Percentiles rank a stretch among this genome's conserved stretches.
Evolutionary conservation across 1,140 invertebrate species (phyloP).

Genomic region (Brachionus paranguensis): DNA sequence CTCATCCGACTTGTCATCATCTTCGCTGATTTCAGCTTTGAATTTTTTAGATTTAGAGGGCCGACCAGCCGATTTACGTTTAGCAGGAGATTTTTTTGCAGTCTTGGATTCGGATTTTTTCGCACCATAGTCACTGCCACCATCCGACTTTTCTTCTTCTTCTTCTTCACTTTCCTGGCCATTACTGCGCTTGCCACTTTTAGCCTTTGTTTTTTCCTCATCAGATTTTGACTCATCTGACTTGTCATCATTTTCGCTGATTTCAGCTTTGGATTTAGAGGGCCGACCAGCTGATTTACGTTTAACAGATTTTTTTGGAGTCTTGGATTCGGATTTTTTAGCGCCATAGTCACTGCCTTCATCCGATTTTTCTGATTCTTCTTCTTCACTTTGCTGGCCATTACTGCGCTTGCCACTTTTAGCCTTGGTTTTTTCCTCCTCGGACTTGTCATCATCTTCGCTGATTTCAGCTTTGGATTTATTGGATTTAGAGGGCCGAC

Average conservation of each 20-base stretch:
- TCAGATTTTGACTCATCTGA: too few relatives aligned
- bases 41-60: not conserved
- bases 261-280: not conserved
- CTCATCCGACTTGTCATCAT: not conserved
- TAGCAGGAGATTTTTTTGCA: not conserved
- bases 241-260: not conserved
- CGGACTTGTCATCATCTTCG: not conserved
- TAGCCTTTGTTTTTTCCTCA: not conserved
- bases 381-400: too few relatives aligned
- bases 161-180: not conserved
- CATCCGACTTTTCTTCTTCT: too few relatives aligned
- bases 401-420: too few relatives aligned
- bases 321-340: not conserved
- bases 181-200: too few relatives aligned
- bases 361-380: too few relatives aligned
- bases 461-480: not conserved
- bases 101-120: not conserved
- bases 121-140: not conserved
- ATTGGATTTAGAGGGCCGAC: not conserved
- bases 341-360: not conserved
- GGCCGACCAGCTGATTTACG: not conserved
- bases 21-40: not conserved
- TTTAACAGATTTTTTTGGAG: not conserved
- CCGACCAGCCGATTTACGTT: not conserved
- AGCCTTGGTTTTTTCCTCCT: not conserved